A percentile compares a stretch with the other conserved stretches of the same genome.
Evolutionary conservation across 2,113 vertebrate species (phyloP).

Genomic region (Ardeotis arabs): DNA sequence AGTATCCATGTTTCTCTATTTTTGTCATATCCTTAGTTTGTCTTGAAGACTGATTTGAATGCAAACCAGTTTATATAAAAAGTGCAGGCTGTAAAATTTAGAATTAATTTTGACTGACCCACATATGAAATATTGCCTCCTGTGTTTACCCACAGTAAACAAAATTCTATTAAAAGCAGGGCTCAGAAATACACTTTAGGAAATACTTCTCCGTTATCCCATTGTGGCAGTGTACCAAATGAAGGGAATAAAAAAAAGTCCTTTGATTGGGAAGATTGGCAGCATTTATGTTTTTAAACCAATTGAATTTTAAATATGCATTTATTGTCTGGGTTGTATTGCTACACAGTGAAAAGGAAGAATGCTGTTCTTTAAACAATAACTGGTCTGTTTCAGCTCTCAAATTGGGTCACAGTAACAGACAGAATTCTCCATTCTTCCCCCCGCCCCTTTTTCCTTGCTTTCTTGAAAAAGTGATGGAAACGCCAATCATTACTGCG

Average conservation of each 20-base stretch:
- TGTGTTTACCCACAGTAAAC: neutral
- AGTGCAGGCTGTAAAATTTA: neutral
- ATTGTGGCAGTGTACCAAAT: neutral
- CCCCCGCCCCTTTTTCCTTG: neutral
- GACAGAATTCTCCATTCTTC: neutral
- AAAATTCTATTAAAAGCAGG: neutral
- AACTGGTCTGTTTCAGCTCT: constrained; percentile 2
- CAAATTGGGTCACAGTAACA: constrained; percentile 37
- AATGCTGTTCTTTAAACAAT: constrained; percentile 13
- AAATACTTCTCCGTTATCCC: neutral
- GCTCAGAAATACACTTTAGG: neutral
- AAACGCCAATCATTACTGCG: neutral
- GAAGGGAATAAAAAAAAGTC: neutral
- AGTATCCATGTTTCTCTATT: neutral
- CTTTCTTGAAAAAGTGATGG: neutral
- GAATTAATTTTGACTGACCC: neutral
- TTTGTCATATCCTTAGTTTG: neutral
- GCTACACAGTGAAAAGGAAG: neutral
- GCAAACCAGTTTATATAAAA: neutral
- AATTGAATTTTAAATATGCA: constrained; percentile 13
- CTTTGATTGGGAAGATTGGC: neutral
- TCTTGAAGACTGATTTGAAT: neutral
- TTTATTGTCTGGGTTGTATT: constrained; percentile 31
- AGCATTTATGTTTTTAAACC: neutral
- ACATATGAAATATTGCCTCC: neutral